Conservation (phyloP, 1,140 invertebrate species). For the Cyclargus thomasi region DNA sequence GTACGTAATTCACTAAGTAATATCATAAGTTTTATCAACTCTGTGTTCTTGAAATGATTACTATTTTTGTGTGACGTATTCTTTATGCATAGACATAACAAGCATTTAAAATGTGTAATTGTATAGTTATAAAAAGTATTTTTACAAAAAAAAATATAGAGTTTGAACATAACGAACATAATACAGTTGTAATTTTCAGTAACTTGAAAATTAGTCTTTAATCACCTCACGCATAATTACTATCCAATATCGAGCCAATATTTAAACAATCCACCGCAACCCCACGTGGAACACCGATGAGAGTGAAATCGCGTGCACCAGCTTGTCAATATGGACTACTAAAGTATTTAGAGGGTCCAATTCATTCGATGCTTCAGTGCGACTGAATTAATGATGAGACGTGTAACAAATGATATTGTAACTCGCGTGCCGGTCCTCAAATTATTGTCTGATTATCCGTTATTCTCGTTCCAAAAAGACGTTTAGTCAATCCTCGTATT, state of each 20-base stretch:
- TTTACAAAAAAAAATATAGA: no score
- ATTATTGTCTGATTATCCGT: neutral
- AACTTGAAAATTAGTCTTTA: neutral
- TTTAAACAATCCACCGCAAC: neutral
- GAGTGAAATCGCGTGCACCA: slow-evolving; percentile 12
- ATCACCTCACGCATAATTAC: neutral
- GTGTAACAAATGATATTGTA: slow-evolving; percentile 8
- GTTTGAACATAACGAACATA: no score
- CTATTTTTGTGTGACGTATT: neutral
- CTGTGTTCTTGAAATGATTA: neutral
- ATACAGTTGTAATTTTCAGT: no score
- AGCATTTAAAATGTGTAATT: no score
- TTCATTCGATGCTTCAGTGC: slow-evolving; percentile 11
- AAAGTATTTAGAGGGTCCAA: slow-evolving; percentile 12
- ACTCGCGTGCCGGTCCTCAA: neutral
- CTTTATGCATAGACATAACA: neutral
- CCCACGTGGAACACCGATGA: neutral
- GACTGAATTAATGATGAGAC: slow-evolving; percentile 6
- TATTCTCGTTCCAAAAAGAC: neutral
- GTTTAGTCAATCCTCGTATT: neutral
- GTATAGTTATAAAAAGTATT: no score
- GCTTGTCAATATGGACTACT: slow-evolving; percentile 11
- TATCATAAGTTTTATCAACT: neutral
- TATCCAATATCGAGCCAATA: neutral
- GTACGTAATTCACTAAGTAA: neutral